Base-by-base conservation (phyloP, 2,888 invertebrate species). In the Creontiades dilutus region DNA sequence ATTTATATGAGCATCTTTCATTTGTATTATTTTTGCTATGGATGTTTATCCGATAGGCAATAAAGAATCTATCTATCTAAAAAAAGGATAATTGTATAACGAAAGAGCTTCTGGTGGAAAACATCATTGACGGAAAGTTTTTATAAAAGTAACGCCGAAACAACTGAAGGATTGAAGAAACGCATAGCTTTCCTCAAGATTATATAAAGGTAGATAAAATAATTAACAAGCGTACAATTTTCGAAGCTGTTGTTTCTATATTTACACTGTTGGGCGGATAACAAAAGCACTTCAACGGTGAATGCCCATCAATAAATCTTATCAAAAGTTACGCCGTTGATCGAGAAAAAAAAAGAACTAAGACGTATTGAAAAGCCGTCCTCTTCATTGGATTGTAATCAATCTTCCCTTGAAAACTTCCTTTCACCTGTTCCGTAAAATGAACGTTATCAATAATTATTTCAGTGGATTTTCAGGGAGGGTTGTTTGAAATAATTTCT, bases 371-470 rank as follows among this genome's bases (percentile, higher is more conserved):
- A 78, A 78, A 78, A 46, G 46, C 78, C 2, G 75, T 19, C 12
- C 78, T 78, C 37, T 7, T 19, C 78, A 78, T 46, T 19, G 78
- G 78, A 47, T 47, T 78, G 78, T 78, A 78, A 78, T 78, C 78
- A 78, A 78, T 78, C 78, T 78, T 78, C 78, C 46, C 37, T 78
- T 46, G 78, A 46, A 19, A 47, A 78, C 68, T 68, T 27, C 27
- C 68, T 19, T 9, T 23, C 68, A 68, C 27, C 68, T 68, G 23
- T 23, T 68, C 68, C 68, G 68, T 13, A 68, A 23, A 68, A 68
- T 68, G 68, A 68, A 23, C 23, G 23, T 68, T 68, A 68, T 68
- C 68, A 68, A 68, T 37, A 37, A 37, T 68, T 68, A 68, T 23
- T 68, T 68, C 68, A 68, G 27, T 13, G 68, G 68, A 19, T 23